These are phyloP conservation scores for Philantomba maxwellii DNA, from an alignment of 2,113 vertebrate species.

Conservation along the genomic window DNA sequence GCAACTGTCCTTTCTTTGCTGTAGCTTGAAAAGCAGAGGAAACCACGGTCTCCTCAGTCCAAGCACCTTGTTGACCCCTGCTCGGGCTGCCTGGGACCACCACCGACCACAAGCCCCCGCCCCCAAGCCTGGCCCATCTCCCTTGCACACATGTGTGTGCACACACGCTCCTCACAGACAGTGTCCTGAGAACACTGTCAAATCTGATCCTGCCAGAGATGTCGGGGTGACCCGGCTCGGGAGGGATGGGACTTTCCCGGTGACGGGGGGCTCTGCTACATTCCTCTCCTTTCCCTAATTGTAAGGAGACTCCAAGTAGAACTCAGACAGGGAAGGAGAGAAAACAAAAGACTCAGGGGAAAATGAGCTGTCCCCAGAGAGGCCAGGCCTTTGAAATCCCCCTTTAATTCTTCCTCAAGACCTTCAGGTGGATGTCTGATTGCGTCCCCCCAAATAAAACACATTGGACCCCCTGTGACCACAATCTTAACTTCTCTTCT, in stretches of 20 bases:
- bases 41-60: not conserved
- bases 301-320: not conserved
- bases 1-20: not conserved
- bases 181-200: not conserved
- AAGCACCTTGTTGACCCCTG: not conserved
- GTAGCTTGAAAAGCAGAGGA: not conserved
- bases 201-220: not conserved
- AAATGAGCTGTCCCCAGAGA: not conserved
- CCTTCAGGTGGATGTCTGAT: not conserved
- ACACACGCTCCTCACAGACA: too few relatives aligned
- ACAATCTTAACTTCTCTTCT: not conserved
- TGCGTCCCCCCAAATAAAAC: not conserved
- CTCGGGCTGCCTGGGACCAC: not conserved
- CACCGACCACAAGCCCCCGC: not conserved
- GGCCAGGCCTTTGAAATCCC: not conserved
- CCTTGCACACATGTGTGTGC: not conserved
- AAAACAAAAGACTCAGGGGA: not conserved
- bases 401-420: not conserved
- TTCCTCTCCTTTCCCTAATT: not conserved
- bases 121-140: not conserved
- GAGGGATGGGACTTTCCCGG: not conserved
- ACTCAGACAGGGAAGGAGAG: not conserved
- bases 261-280: not conserved
- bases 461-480: not conserved
- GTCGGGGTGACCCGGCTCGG: rapidly evolving